Evolutionary conservation across 2,113 vertebrate genomes (phyloP).

Genomic region (Hyaena hyaena): DNA sequence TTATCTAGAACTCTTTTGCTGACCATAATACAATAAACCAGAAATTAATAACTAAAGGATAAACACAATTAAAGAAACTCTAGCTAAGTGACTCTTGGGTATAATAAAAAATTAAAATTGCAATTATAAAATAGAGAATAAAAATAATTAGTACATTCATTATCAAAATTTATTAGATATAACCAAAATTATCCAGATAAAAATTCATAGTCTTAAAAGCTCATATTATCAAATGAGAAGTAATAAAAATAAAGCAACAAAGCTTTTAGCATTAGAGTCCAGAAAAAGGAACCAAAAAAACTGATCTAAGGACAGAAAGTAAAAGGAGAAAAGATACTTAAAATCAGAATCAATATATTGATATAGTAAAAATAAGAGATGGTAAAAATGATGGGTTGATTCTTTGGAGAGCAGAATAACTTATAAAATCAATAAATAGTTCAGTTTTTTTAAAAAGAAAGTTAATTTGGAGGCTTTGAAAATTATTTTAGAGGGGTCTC

Average conservation of each 20-base stretch:
- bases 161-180: neutral
- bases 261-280: neutral
- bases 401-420: neutral
- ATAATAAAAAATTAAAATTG: slow-evolving; percentile 57
- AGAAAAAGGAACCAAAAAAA: neutral
- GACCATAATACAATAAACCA: neutral
- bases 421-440: slow-evolving; percentile 1
- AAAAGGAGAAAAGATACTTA: neutral
- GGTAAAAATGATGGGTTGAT: neutral
- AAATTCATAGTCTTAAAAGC: neutral
- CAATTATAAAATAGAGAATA: neutral
- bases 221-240: slow-evolving; percentile 35
- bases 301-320: neutral
- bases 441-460: neutral
- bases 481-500: neutral
- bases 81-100: neutral
- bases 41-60: slow-evolving; percentile 43
- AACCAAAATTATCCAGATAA: neutral
- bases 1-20: neutral
- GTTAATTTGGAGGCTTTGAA: neutral
- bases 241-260: neutral
- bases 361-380: neutral
- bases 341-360: neutral
- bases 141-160: slow-evolving; percentile 43
- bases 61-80: neutral